Evolutionary conservation across 1,140 invertebrate genomes (phyloP).

Genomic region (Neocloeon triangulifer): DNA sequence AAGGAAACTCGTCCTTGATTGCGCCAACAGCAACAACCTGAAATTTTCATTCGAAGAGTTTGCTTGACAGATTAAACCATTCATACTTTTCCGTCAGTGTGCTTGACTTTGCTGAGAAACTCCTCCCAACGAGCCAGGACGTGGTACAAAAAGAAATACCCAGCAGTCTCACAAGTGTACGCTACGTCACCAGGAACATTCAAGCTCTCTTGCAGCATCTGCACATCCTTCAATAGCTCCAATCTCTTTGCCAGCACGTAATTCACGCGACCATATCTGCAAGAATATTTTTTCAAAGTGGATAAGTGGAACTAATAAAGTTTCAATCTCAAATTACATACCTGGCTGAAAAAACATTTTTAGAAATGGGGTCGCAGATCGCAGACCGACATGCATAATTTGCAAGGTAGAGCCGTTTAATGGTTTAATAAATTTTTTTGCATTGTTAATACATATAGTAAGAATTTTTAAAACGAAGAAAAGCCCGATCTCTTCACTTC

Average conservation of each 20-base stretch:
- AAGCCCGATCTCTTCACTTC: too few relatives aligned
- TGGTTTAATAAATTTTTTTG: too few relatives aligned
- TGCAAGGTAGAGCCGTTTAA: too few relatives aligned
- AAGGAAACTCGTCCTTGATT: constrained; percentile 69
- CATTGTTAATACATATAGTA: too few relatives aligned
- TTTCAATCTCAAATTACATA: too few relatives aligned
- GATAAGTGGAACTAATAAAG: too few relatives aligned
- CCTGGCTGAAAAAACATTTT: too few relatives aligned
- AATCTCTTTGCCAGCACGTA: constrained; percentile 88
- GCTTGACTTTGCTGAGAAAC: constrained; percentile 42
- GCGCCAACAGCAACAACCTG: constrained; percentile 18
- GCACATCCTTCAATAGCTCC: constrained; percentile 77
- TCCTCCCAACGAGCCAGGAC: constrained; percentile 79
- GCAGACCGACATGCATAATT: too few relatives aligned
- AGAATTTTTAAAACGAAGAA: too few relatives aligned
- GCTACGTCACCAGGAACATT: constrained; percentile 74
- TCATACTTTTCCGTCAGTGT: constrained; percentile 18
- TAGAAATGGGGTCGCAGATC: too few relatives aligned
- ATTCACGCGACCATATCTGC: constrained; percentile 93
- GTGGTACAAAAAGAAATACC: constrained; percentile 74
- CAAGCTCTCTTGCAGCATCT: constrained; percentile 62
- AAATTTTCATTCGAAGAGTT: constrained; percentile 1
- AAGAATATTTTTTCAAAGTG: too few relatives aligned
- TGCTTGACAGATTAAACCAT: too few relatives aligned
- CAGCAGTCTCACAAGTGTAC: constrained; percentile 96